These are phyloP conservation scores for Alectura lathami DNA, from an alignment of 2,113 vertebrate species.

Conservation along the genomic window DNA sequence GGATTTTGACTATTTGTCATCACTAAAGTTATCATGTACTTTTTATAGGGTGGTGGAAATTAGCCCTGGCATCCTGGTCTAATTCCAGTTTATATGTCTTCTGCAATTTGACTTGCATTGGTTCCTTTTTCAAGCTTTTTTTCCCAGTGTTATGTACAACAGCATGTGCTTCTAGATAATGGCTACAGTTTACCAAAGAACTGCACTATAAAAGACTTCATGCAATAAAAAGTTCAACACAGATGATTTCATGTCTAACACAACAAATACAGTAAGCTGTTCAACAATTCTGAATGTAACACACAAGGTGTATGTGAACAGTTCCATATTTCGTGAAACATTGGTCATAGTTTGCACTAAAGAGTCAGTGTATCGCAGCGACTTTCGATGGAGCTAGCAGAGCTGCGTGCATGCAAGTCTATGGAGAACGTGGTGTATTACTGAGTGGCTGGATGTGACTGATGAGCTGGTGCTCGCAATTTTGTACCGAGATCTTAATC, in stretches of 20 bases:
- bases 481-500: neutral
- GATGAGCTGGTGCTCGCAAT: neutral
- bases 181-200: neutral
- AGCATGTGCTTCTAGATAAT: neutral
- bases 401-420: neutral
- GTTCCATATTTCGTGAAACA: neutral
- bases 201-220: neutral
- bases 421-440: neutral
- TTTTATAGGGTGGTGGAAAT: neutral
- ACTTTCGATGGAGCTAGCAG: neutral
- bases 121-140: neutral
- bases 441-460: neutral
- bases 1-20: conserved; percentile 37
- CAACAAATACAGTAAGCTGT: neutral
- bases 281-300: neutral
- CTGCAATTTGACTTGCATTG: neutral
- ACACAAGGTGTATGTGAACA: neutral
- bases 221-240: neutral
- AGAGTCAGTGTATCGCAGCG: neutral
- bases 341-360: neutral
- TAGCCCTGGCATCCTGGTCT: neutral
- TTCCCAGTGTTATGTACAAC: neutral
- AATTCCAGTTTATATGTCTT: neutral
- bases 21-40: neutral
- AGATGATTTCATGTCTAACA: neutral